Conservation (phyloP, 2,113 vertebrate genomes). For the Chiloscyllium plagiosum region DNA sequence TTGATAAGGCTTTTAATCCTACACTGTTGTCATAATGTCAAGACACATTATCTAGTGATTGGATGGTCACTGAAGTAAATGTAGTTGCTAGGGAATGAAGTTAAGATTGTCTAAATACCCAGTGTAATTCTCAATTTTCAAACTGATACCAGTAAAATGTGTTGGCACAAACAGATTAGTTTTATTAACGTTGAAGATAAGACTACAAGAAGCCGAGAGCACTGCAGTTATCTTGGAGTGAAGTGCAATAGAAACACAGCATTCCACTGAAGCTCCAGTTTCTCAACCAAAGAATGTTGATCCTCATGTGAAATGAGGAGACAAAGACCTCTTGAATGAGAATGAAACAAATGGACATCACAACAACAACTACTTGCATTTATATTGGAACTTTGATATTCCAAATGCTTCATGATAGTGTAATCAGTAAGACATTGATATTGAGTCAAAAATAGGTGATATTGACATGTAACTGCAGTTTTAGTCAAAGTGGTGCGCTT, state of each 20-base stretch:
- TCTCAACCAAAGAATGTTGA: background rate
- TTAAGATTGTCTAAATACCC: background rate
- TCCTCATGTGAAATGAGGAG: background rate
- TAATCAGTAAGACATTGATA: background rate
- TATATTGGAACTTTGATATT: background rate
- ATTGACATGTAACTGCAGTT: background rate
- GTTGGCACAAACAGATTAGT: background rate
- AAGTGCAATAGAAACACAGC: background rate
- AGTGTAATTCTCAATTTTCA: background rate
- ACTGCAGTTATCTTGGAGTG: background rate
- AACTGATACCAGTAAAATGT: background rate
- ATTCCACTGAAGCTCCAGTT: background rate
- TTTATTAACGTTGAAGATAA: background rate
- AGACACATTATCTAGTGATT: constrained; percentile 13
- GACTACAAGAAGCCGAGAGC: background rate
- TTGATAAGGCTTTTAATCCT: constrained; percentile 9
- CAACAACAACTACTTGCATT: background rate
- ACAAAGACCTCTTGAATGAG: background rate
- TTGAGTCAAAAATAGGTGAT: background rate
- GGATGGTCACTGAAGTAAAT: background rate
- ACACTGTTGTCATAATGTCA: background rate
- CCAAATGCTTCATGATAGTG: background rate
- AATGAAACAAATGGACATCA: background rate
- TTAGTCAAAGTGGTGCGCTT: background rate
- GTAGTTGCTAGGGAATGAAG: background rate